Percentiles rank a stretch among this genome's conserved stretches.
Evolutionary conservation across 1,140 invertebrate genomes (phyloP).

Genomic region (Pseudomyrmex dendroicus): DNA sequence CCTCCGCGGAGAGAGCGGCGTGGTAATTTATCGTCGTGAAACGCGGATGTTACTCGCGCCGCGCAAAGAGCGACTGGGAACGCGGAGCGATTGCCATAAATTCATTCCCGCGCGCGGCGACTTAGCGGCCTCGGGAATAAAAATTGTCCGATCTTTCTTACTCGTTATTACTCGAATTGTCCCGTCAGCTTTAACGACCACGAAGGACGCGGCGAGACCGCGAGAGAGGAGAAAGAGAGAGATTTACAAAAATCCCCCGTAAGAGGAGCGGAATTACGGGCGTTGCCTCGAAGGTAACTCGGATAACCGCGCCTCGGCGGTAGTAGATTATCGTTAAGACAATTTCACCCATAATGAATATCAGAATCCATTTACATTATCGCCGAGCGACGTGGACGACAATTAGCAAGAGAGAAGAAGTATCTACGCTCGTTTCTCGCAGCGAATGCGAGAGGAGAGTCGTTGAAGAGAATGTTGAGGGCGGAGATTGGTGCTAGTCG

Average conservation of each 20-base stretch:
- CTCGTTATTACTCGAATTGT: slow-evolving; percentile 58
- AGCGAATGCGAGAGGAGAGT: neutral
- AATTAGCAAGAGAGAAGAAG: neutral
- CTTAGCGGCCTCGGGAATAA: slow-evolving; percentile 39
- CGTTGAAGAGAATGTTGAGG: slow-evolving; percentile 14
- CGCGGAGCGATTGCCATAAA: slow-evolving; percentile 37
- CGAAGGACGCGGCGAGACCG: slow-evolving; percentile 32
- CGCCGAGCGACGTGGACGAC: slow-evolving; percentile 23
- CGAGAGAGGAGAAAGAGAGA: neutral
- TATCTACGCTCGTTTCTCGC: neutral
- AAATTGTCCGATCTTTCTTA: slow-evolving; percentile 57
- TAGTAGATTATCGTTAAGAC: slow-evolving; percentile 73
- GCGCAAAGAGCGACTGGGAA: no score
- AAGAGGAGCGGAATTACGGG: slow-evolving; percentile 17
- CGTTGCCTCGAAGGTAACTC: neutral
- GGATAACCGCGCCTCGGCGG: slow-evolving; percentile 34
- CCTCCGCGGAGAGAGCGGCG: slow-evolving; percentile 5
- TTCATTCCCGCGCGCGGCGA: slow-evolving; percentile 34
- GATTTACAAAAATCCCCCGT: slow-evolving; percentile 57
- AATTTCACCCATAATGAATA: slow-evolving; percentile 75
- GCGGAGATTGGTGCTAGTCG: slow-evolving; percentile 33
- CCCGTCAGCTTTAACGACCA: slow-evolving; percentile 68
- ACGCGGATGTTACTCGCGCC: slow-evolving; percentile 22
- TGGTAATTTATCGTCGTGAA: slow-evolving; percentile 43
- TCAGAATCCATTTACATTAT: slow-evolving; percentile 67